Percentiles rank a stretch among this genome's conserved stretches.
phyloP scores from a whole-genome alignment of 2,888 invertebrate species.

The Lepidochitona cinerea region DNA sequence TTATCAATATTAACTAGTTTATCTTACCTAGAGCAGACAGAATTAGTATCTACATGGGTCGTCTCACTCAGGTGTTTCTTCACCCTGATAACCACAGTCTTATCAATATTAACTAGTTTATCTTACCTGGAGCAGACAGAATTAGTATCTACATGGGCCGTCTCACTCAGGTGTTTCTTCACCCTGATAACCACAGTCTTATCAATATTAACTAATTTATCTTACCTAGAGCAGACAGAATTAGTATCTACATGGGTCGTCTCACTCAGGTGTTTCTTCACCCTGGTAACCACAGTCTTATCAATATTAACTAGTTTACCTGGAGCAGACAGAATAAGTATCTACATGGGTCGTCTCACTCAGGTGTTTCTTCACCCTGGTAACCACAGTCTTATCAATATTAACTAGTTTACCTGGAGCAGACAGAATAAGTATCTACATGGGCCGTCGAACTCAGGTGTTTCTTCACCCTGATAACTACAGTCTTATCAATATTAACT shows the following conservation, averaged over 20 bases:
- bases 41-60: slow-evolving; percentile 7
- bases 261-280: slow-evolving; percentile 56
- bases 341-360: slow-evolving; percentile 25
- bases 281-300: slow-evolving; percentile 51
- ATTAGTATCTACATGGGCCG: slow-evolving; percentile 11
- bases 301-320: slow-evolving; percentile 28
- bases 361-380: slow-evolving; percentile 59
- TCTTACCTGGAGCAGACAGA: slow-evolving; percentile 24
- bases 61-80: slow-evolving; percentile 53
- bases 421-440: slow-evolving; percentile 14
- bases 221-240: slow-evolving; percentile 24
- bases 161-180: slow-evolving; percentile 52
- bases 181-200: slow-evolving; percentile 56
- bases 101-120: slow-evolving; percentile 27
- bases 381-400: slow-evolving; percentile 50
- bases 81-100: slow-evolving; percentile 55
- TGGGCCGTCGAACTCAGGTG: slow-evolving; percentile 44
- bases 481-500: slow-evolving; percentile 33
- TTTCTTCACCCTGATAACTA: slow-evolving; percentile 60
- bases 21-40: slow-evolving; percentile 23
- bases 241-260: slow-evolving; percentile 16
- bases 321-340: slow-evolving; percentile 18
- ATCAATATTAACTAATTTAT: slow-evolving; percentile 23
- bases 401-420: slow-evolving; percentile 16
- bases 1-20: slow-evolving; percentile 30